Conservation (phyloP, 2,888 invertebrate genomes). For the Aquatica leii region DNA sequence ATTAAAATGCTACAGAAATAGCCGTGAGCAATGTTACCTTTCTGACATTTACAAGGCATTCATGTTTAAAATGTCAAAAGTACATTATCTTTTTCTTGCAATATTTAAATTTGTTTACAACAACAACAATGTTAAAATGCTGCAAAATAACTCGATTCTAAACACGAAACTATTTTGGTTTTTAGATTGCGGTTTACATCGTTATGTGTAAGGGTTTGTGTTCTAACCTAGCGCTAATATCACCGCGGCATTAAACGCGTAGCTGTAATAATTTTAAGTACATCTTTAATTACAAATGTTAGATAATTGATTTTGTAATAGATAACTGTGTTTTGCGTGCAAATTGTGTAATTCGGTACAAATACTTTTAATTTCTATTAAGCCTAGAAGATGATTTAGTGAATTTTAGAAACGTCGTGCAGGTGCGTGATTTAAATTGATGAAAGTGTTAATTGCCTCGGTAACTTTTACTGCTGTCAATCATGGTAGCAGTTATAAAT, state of each 20-base stretch:
- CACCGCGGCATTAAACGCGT: conserved; percentile 1
- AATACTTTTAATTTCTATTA: too few relatives aligned
- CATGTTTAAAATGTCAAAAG: conserved; percentile 11
- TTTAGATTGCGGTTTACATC: neutral
- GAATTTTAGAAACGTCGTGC: too few relatives aligned
- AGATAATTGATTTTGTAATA: too few relatives aligned
- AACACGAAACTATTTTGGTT: neutral
- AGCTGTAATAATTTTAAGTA: too few relatives aligned
- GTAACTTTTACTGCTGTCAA: too few relatives aligned
- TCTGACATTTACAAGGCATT: conserved; percentile 11
- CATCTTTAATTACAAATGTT: too few relatives aligned
- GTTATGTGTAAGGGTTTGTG: neutral
- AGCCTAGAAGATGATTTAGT: too few relatives aligned
- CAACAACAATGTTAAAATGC: neutral
- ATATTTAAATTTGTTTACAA: neutral
- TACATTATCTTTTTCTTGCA: neutral
- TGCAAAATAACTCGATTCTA: neutral
- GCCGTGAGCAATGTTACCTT: conserved; percentile 3
- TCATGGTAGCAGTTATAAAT: too few relatives aligned
- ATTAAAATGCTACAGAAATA: neutral
- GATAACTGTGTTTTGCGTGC: too few relatives aligned
- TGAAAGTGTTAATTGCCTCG: too few relatives aligned
- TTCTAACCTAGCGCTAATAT: conserved; percentile 15
- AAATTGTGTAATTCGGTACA: too few relatives aligned
- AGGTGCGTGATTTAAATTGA: too few relatives aligned